Percentiles rank a stretch among this genome's conserved stretches.
phyloP scores from a whole-genome alignment of 1,140 invertebrate species.

The Penaeus indicus region DNA sequence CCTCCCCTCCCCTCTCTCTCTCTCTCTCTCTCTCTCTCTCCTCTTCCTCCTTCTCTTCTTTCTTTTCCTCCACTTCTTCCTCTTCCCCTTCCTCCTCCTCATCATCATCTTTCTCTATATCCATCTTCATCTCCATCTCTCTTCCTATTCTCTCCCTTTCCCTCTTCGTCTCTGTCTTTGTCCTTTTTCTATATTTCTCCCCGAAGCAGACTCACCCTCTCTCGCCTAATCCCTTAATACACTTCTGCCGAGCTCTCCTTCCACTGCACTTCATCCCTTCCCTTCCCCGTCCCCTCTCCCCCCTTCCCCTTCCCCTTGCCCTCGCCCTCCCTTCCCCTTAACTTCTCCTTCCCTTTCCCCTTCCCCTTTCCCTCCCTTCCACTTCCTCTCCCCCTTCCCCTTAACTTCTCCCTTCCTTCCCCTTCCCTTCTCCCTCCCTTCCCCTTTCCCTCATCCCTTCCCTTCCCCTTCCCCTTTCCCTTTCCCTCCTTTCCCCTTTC shows the following conservation, averaged over 20 bases:
- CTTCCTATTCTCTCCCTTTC: no score
- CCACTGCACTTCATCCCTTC: background rate
- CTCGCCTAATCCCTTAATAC: no score
- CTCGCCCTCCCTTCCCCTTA: background rate
- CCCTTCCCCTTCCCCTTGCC: background rate
- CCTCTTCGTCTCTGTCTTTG: no score
- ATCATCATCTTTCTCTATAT: no score
- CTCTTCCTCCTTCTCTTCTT: no score
- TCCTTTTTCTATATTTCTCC: background rate
- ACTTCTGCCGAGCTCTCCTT: no score
- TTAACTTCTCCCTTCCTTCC: background rate
- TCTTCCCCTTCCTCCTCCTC: no score
- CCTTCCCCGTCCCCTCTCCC: background rate
- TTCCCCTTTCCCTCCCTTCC: background rate
- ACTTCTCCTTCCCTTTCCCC: background rate
- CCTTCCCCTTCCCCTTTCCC: constrained; percentile 35
- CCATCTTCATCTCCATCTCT: no score
- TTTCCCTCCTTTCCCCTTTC: constrained; percentile 42
- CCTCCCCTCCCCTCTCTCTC: no score
- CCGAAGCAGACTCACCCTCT: no score
- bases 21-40: no score
- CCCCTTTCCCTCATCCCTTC: background rate
- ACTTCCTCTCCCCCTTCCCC: constrained; percentile 21
- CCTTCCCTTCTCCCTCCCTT: background rate
- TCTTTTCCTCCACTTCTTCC: no score